A percentile compares a stretch with the other conserved stretches of the same genome.
Conservation (phyloP, 1,140 invertebrate genomes). For the Zaprionus taronus region DNA sequence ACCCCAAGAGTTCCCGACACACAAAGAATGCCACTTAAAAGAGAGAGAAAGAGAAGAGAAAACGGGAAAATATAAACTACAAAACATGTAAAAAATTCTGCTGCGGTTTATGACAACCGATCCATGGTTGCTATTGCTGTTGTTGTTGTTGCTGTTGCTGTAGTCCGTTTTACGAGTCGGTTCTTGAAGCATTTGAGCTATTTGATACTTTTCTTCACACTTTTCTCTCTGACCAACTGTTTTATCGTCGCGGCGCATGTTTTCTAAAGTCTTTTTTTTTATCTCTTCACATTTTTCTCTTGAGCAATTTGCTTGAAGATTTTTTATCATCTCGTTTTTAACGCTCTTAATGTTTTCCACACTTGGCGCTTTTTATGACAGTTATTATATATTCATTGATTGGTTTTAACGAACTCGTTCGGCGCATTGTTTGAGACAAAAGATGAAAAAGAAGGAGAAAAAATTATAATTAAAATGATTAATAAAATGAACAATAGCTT, state of each 20-base stretch:
- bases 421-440: conserved; percentile 37
- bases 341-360: conserved; percentile 75
- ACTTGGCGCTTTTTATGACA: conserved; percentile 66
- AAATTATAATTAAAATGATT: conserved; percentile 42
- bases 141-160: conserved; percentile 19
- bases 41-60: background rate
- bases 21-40: conserved; percentile 60
- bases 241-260: conserved; percentile 47
- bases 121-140: conserved; percentile 2
- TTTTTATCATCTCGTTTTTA: conserved; percentile 31
- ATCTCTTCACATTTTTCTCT: conserved; percentile 7
- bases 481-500: conserved; percentile 38
- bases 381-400: conserved; percentile 78
- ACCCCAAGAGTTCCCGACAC: conserved; percentile 10
- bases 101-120: conserved; percentile 43
- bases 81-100: conserved; percentile 42
- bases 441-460: conserved; percentile 38
- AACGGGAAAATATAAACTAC: conserved; percentile 14
- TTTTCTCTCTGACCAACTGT: conserved; percentile 56
- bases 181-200: conserved; percentile 53
- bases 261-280: conserved; percentile 29
- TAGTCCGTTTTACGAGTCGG: conserved; percentile 19
- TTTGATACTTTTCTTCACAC: conserved; percentile 81
- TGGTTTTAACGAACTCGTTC: conserved; percentile 59
- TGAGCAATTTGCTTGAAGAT: conserved; percentile 38